Base-by-base conservation (phyloP, 2,113 vertebrate genomes). In the Labrus mixtus region DNA sequence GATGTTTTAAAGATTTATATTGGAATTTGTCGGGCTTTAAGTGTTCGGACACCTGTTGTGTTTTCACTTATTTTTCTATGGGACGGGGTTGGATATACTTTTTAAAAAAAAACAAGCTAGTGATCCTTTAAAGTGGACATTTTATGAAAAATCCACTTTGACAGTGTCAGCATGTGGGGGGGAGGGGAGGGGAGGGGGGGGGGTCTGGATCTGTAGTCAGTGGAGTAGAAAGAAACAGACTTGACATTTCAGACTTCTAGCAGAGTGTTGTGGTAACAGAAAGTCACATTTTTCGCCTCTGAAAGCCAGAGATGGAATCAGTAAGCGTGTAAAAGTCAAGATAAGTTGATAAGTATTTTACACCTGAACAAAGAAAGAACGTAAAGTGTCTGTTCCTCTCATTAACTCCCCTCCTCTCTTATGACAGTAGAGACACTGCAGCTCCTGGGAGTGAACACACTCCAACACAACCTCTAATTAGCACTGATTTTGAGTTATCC, bases 391-490 rank as follows among this genome's bases (percentile, higher is more conserved):
- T 25, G 16, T 43, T 36, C 19, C 17, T 8, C 46, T 74, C 50
- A 61, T 68, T 73, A 76, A 51, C 45, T 50, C 29, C 60, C n/a
- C 37, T 67, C 4, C 17, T 25, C 20, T 78, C 67, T 67, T 70
- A 55, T 73, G 66, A 55, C 66, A 61, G 29, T 56, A 25, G 58
- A 43, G 25, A 25, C 2, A 25, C 25, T 25, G 25, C 10, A 22
- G 56, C 55, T 13, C 13, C 25, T 37, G 76, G 66, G 51, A 57
- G 16, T 36, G 23, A 10, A 36, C 25, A 25, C 25, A 61, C 48
- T 46, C 25, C 0, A 2, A 57, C 76, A 81, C 29, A 64, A 51
- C 64, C 39, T 41, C 55, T 60, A 81, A 79, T 81, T 86, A 83
- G 83, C 5, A 6, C 11, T 20, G 60, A 68, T 58, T 25, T 25